Evolutionary conservation across 1,140 invertebrate genomes (phyloP), one percentile per base, ranked within the genome.

Genomic region (Nylanderia fulva): DNA sequence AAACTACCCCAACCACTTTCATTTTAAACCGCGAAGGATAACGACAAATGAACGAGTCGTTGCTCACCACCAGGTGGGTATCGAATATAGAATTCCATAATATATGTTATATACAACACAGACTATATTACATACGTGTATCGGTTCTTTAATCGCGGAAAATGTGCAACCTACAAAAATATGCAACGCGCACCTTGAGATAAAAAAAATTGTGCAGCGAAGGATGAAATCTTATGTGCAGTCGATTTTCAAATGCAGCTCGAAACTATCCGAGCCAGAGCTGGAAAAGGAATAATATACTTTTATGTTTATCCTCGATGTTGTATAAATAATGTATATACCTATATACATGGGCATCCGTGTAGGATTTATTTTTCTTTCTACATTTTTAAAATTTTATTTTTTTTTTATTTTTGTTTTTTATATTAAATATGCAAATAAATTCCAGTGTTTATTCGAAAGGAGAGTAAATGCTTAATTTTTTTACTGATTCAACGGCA

Each of bases 1-100:
- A n/a, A n/a, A n/a, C n/a, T n/a, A 86, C 85, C 87, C 82, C 0
- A 74, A 54, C 69, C 29, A 63, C 0, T 84, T 8, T 64, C 33
- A 1, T 64, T 9, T 60, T 42, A 21, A 13, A 63, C 5, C 13
- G 9, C 42, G 24, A 56, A 21, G 15, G 18, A 68, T 69, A 15
- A 29, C 24, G n/a, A 24, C 13, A 24, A 24, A 69, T 80, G 69
- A 80, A 7, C 48, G 48, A 69, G 24, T 45, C 45, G 21, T 56
- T 56, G 63, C 24, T 80, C 64, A 58, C 33, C 21, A 11, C 15
- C 76, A 56, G 27, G 13, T 72, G n/a, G 24, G 69, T 29, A 33
- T 60, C 36, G 6, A 27, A 13, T 5, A 60, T 33, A 58, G n/a
- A n/a, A n/a, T 82, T 82, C 13, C 0, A 13, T 1, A 82, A 80